Evolutionary conservation across 2,797 vertebrate species (phyloP).

Genomic region (Adelosebastes latens): DNA sequence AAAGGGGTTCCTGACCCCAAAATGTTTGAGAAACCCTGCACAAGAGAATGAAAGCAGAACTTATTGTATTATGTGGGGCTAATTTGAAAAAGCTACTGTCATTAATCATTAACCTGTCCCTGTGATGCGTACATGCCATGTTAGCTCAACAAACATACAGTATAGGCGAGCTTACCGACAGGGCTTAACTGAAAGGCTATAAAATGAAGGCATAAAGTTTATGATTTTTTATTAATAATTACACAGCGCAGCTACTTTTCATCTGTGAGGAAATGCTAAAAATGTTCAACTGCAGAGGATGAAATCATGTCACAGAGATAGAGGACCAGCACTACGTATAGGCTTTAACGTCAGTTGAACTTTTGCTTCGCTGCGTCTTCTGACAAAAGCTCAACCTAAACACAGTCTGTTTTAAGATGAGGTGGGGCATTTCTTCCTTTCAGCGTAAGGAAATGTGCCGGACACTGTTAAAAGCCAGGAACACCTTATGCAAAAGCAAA

Average conservation of each 20-base stretch:
- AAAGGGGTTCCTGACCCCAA: too few species aligned
- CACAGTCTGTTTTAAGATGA: constrained; percentile 56
- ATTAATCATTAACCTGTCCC: constrained; percentile 69
- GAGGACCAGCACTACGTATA: neutral
- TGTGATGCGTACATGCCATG: constrained; percentile 56
- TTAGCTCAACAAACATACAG: constrained; percentile 54
- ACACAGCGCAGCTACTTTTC: neutral
- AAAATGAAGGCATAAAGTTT: constrained; percentile 15
- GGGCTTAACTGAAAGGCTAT: constrained; percentile 23
- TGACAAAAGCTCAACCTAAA: constrained; percentile 32
- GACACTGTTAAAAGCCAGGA: constrained; percentile 75
- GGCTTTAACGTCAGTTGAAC: constrained; percentile 55
- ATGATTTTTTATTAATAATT: constrained; percentile 43
- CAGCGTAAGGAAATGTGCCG: constrained; percentile 79
- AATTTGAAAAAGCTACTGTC: constrained; percentile 39
- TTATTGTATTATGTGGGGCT: constrained; percentile 31
- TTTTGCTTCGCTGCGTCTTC: neutral
- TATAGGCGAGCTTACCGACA: neutral
- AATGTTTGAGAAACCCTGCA: neutral
- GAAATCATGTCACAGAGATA: constrained; percentile 3
- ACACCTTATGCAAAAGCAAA: constrained; percentile 78
- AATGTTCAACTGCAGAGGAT: neutral
- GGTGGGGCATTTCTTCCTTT: constrained; percentile 74
- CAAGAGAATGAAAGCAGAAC: constrained; percentile 25
- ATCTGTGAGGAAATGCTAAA: constrained; percentile 3